These are phyloP conservation scores for Scelioninae gen. 2 DNA, from an alignment of 2,888 invertebrate species.

Conservation along the genomic window DNA sequence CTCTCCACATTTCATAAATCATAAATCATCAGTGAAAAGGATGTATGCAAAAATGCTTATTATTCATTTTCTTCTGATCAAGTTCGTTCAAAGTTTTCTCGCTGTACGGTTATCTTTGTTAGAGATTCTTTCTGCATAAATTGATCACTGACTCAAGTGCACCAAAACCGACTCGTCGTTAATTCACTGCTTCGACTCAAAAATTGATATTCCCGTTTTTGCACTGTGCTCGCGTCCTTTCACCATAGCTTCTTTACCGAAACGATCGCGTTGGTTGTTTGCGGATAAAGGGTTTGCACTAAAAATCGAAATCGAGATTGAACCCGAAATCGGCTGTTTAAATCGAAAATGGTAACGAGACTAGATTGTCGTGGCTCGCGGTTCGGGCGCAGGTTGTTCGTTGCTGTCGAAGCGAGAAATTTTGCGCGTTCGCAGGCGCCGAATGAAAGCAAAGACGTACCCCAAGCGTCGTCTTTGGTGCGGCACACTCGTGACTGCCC, in stretches of 20 bases:
- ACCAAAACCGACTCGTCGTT: slow-evolving; percentile 7
- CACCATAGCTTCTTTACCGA: slow-evolving; percentile 10
- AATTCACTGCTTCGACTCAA: slow-evolving; percentile 7
- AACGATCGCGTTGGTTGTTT: no score
- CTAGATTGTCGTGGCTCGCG: no score
- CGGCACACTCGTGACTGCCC: slow-evolving; percentile 56
- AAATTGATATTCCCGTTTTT: slow-evolving; percentile 4
- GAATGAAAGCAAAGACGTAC: slow-evolving; percentile 21
- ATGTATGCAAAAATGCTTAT: no score
- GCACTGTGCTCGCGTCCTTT: slow-evolving; percentile 15
- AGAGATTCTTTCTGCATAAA: no score
- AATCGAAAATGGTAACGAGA: no score
- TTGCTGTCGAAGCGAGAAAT: no score
- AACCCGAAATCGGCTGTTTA: background rate
- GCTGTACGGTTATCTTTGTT: no score
- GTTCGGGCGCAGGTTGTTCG: no score
- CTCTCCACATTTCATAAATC: no score
- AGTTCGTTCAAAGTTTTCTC: background rate
- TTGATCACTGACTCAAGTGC: slow-evolving; percentile 11
- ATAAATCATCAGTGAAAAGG: no score
- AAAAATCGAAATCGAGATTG: no score
- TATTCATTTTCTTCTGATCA: slow-evolving; percentile 1
- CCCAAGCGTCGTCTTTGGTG: slow-evolving; percentile 53
- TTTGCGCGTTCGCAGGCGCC: no score
- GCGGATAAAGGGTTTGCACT: slow-evolving; percentile 1